phyloP scores from a whole-genome alignment of 2,113 vertebrate genomes.

The Aspidoscelis tigris region DNA sequence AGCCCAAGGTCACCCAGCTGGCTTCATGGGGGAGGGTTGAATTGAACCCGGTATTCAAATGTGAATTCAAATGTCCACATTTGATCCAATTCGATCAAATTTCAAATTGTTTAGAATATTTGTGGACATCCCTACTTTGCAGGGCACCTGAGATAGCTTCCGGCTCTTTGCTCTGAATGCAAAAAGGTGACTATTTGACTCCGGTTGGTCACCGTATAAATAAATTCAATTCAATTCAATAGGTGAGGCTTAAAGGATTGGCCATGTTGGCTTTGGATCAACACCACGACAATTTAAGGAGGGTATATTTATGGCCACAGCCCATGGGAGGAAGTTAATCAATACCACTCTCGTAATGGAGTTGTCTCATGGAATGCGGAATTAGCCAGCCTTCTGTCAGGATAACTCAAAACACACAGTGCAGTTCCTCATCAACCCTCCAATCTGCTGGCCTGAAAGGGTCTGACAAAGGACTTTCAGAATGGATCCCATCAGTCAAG shows the following conservation, averaged over 20 bases:
- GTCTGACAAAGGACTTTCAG: background rate
- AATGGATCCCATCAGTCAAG: background rate
- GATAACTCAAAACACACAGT: background rate
- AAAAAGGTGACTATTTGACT: background rate
- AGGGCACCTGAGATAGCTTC: too few species aligned
- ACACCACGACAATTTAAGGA: background rate
- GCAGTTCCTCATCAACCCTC: background rate
- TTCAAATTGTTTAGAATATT: too few species aligned
- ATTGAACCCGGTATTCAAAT: too few species aligned
- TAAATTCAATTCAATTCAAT: too few species aligned
- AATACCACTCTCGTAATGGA: conserved; percentile 12
- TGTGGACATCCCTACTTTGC: too few species aligned
- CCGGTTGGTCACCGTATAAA: too few species aligned
- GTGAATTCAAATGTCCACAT: too few species aligned
- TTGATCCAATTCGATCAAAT: too few species aligned
- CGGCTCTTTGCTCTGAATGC: background rate
- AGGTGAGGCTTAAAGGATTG: background rate
- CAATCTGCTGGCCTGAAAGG: background rate
- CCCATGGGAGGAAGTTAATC: background rate
- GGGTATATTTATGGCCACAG: conserved; percentile 11
- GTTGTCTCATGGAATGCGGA: background rate
- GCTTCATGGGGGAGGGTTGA: too few species aligned
- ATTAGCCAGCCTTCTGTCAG: background rate
- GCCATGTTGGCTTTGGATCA: background rate
- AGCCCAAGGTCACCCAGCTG: too few species aligned